These are phyloP conservation scores for Drosophila ficusphila DNA, from an alignment of 1,140 invertebrate genomes.

Conservation along the genomic window DNA sequence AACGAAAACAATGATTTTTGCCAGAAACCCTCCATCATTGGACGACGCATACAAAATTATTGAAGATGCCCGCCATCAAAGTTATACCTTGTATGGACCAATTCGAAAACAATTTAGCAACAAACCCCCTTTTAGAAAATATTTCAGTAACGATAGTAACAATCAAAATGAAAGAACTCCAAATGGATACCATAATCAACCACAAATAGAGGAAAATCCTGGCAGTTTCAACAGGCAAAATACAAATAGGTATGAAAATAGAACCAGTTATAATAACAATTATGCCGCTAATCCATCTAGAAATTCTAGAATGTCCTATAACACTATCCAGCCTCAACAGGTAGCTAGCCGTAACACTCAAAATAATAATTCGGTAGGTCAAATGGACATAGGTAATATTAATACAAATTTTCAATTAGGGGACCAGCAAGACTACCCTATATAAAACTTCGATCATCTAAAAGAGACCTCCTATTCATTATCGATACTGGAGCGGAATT, in stretches of 20 bases:
- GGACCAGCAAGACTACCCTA: no score
- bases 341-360: not conserved
- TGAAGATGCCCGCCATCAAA: not conserved
- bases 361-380: not conserved
- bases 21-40: not conserved
- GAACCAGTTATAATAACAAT: not conserved
- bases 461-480: no score
- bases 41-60: not conserved
- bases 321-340: no score
- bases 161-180: not conserved
- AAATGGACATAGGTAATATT: not conserved
- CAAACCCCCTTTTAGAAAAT: not conserved
- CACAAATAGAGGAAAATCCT: not conserved
- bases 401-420: slow-evolving; percentile 13
- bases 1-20: slow-evolving; percentile 3
- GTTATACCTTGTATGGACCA: not conserved
- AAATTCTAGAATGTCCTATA: slow-evolving; percentile 2
- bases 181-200: not conserved
- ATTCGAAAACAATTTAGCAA: no score
- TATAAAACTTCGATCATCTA: no score
- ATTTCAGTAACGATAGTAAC: slow-evolving; percentile 1
- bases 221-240: not conserved
- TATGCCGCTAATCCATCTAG: not conserved
- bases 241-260: not conserved
- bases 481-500: no score